phyloP scores from a whole-genome alignment of 2,113 vertebrate genomes.

The Herpailurus yagouaroundi region DNA sequence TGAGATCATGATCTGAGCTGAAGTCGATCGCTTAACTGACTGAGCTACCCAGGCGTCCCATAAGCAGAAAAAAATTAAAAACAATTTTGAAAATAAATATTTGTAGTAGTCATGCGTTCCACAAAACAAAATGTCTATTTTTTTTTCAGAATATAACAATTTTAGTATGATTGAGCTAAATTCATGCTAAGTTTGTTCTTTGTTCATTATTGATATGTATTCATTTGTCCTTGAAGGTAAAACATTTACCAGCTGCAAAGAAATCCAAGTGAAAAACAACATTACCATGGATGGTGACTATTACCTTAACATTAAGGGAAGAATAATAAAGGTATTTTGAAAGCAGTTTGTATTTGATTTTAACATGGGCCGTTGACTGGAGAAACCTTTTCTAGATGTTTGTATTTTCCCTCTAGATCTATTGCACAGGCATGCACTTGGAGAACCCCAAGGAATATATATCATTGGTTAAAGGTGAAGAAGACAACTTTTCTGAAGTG shows the following conservation, averaged over 20 bases:
- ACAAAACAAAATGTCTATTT: background rate
- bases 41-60: no score
- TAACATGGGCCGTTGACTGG: constrained; percentile 2
- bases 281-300: constrained; percentile 93
- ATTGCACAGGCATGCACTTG: constrained; percentile 93
- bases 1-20: no score
- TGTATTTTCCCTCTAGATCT: constrained; percentile 87
- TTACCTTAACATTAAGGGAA: constrained; percentile 90
- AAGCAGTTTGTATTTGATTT: constrained; percentile 13
- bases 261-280: constrained; percentile 90
- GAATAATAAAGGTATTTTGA: constrained; percentile 90
- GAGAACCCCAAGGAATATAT: constrained; percentile 94
- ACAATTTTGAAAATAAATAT: constrained; percentile 36
- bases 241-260: constrained; percentile 90
- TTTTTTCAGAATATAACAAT: constrained; percentile 22
- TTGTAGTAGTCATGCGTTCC: background rate
- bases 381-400: constrained; percentile 2
- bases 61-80: no score
- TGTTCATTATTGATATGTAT: constrained; percentile 59
- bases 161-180: background rate
- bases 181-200: background rate
- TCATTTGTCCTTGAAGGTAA: constrained; percentile 88
- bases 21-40: no score
- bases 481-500: constrained; percentile 97
- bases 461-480: constrained; percentile 92